These are phyloP conservation scores for Alviniconcha marisindica DNA, from an alignment of 1,140 invertebrate species.

Conservation along the genomic window DNA sequence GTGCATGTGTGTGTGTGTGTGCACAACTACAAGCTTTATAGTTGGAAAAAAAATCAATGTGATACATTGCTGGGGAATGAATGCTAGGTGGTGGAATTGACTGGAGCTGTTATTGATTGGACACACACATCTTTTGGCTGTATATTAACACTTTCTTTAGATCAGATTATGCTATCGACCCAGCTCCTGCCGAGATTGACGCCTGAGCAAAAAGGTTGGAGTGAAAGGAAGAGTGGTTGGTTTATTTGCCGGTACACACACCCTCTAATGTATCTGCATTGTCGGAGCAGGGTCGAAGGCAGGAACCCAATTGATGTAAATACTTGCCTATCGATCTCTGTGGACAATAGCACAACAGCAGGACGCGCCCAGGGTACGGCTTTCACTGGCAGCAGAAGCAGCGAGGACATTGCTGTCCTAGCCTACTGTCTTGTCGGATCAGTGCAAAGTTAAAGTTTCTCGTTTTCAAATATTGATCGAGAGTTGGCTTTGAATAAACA, in stretches of 20 bases:
- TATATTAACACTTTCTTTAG: constrained; percentile 40
- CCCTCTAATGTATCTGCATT: constrained; percentile 41
- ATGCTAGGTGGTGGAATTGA: constrained; percentile 25
- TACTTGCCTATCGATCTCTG: constrained; percentile 40
- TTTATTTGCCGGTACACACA: constrained; percentile 42
- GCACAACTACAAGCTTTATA: constrained; percentile 14
- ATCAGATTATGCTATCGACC: constrained; percentile 44
- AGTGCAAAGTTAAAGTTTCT: constrained; percentile 43
- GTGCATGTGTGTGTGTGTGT: too few species aligned
- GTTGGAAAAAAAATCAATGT: constrained; percentile 22
- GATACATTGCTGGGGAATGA: constrained; percentile 13
- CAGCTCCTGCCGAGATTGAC: constrained; percentile 25
- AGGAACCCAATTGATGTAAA: constrained; percentile 44
- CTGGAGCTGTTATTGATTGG: neutral
- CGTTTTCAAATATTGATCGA: constrained; percentile 43
- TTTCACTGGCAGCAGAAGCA: neutral
- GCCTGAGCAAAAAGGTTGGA: constrained; percentile 29
- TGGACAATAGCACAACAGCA: constrained; percentile 40
- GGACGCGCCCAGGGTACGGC: constrained; percentile 1
- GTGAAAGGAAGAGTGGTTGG: constrained; percentile 28
- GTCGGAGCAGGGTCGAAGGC: neutral
- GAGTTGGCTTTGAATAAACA: constrained; percentile 35
- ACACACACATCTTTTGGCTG: constrained; percentile 43
- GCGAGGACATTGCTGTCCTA: constrained; percentile 6
- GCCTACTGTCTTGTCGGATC: neutral